phyloP scores from a whole-genome alignment of 2,113 vertebrate species.

The Neotragus moschatus region DNA sequence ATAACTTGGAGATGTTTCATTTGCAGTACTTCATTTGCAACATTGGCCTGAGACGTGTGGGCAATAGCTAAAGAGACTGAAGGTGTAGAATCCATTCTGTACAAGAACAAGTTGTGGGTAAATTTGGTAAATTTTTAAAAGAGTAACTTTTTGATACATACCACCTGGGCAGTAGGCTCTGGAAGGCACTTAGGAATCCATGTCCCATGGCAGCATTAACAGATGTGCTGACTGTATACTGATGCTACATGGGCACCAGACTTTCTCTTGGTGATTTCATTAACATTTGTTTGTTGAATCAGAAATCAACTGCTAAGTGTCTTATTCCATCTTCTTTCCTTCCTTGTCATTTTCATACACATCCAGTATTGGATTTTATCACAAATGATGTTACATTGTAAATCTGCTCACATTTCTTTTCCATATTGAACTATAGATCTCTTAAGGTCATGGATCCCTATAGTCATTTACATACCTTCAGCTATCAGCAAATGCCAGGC shows the following conservation, averaged over 20 bases:
- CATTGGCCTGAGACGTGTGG: not conserved
- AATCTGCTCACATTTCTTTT: not conserved
- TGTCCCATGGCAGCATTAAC: rapidly evolving
- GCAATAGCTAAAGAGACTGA: not conserved
- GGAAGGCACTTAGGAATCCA: not conserved
- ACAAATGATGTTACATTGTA: not conserved
- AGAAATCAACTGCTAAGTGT: not conserved
- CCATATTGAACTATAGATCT: not conserved
- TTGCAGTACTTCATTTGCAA: not conserved
- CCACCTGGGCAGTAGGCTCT: not conserved
- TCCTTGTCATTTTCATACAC: not conserved
- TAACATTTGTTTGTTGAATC: not conserved
- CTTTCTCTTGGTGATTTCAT: not conserved
- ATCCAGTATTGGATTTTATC: not conserved
- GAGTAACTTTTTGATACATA: not conserved
- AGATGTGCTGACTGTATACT: not conserved
- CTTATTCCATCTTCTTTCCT: not conserved
- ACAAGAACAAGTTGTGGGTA: not conserved
- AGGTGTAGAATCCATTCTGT: not conserved
- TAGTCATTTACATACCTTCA: not conserved
- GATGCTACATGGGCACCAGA: not conserved
- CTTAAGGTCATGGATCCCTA: not conserved
- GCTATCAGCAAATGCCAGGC: not conserved
- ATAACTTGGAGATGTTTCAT: not conserved
- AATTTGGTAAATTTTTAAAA: not conserved